A percentile compares a stretch with the other conserved stretches of the same genome.
Evolutionary conservation across 35 echinoderm and acorn worm species (phyloP).

Genomic region (Heliocidaris erythrogramma): DNA sequence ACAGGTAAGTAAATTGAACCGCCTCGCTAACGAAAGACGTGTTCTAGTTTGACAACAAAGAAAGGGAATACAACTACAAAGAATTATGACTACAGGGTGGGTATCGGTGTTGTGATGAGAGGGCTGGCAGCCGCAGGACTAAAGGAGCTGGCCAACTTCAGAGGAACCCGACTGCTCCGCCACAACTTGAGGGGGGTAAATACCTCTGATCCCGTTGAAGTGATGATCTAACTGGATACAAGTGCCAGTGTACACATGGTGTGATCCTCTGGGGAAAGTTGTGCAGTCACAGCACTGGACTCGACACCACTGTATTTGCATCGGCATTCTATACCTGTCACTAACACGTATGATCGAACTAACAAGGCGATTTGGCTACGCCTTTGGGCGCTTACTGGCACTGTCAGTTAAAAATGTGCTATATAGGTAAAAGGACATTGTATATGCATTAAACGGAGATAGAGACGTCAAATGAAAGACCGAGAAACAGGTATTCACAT

Average conservation of each 20-base stretch:
- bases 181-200: constrained; percentile 23
- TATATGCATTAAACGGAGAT: background rate
- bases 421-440: background rate
- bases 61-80: background rate
- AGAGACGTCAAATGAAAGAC: background rate
- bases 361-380: background rate
- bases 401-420: background rate
- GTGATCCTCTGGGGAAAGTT: background rate
- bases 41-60: constrained; percentile 50
- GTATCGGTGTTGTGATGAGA: constrained; percentile 8
- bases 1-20: constrained; percentile 36
- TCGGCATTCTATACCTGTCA: constrained; percentile 3
- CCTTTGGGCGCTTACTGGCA: background rate
- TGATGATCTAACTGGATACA: constrained; percentile 32
- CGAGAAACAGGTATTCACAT: background rate
- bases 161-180: constrained; percentile 21
- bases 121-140: constrained; percentile 21
- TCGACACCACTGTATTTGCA: background rate
- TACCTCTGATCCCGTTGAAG: constrained; percentile 19
- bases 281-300: background rate
- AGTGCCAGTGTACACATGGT: constrained; percentile 22
- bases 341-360: background rate
- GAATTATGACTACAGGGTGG: background rate
- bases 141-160: constrained; percentile 3
- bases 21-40: constrained; percentile 30